Evolutionary conservation across 1,140 invertebrate species (phyloP), one percentile per base, ranked within the genome.

Genomic region (Globodera ellingtonae): DNA sequence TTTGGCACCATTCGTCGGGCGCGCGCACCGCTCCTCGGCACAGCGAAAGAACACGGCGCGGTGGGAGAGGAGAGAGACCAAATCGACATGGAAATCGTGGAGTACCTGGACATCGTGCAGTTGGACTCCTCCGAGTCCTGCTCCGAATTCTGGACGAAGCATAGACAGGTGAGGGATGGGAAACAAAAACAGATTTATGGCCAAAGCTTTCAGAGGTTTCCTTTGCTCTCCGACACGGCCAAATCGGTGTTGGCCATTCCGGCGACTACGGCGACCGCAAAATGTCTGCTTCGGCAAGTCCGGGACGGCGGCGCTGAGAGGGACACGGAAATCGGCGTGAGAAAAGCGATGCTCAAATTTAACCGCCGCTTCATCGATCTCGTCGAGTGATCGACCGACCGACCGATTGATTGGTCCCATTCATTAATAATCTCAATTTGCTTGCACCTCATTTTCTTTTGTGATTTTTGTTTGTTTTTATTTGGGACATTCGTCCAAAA

Each of bases 351-450:
- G 8, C 46, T 70, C 4, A 24, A 10, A 24, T 70, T 70, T 35
- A 70, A 70, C 24, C 67, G 67, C 67, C 67, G 67, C 10, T 70
- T 70, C 46, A 21, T 70, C 67, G 67, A 70, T 44, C 67, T 70
- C 67, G 46, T 44, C 9, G 67, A 70, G 35, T 70, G 46, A 70
- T 1, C 18, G 1, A 8, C n/a, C 35, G n/a, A 44, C 18, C 18
- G 66, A 8, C n/a, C 35, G n/a, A 44, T 6, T 6, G 66, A 67
- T 67, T 67, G 9, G 3, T 13, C n/a, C 13, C 50, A 52, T 52
- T 52, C 48, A 50, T 50, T 50, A 9, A 7, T 9, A 52, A 52
- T 52, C 50, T 52, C 50, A 52, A 52, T 9, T 52, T 52, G 50
- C 0, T 13, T 7, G 4, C 50, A 52, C 50, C 50, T 52, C 50